These are phyloP conservation scores for Falco rusticolus DNA, from an alignment of 2,797 vertebrate genomes.

Conservation along the genomic window DNA sequence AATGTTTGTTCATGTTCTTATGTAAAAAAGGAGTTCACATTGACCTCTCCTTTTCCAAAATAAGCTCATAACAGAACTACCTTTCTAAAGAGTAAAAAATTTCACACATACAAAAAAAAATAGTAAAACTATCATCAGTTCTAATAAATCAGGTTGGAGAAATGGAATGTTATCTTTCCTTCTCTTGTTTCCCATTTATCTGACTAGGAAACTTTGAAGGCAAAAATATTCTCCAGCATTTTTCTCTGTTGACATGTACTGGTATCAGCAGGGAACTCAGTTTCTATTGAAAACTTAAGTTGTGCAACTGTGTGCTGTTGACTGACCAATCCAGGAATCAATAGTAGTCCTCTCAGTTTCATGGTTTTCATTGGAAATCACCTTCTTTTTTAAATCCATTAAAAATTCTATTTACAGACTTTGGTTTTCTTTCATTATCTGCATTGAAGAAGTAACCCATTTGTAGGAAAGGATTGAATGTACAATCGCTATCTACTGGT, in stretches of 20 bases:
- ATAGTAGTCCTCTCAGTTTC: not conserved
- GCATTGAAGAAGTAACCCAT: constrained; percentile 26
- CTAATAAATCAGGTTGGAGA: not conserved
- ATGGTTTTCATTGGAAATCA: constrained; percentile 15
- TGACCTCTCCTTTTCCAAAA: not conserved
- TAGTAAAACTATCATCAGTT: not conserved
- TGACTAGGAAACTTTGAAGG: not conserved
- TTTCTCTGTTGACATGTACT: not conserved
- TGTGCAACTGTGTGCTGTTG: not conserved
- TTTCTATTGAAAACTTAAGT: not conserved
- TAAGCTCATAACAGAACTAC: not conserved
- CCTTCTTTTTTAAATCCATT: constrained; percentile 37
- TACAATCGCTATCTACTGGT: constrained; percentile 31
- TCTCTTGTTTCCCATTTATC: not conserved
- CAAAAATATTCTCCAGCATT: not conserved
- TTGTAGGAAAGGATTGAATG: constrained; percentile 20
- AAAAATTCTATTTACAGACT: constrained; percentile 44
- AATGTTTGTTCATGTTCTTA: not conserved
- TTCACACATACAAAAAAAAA: not conserved
- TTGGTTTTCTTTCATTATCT: constrained; percentile 8
- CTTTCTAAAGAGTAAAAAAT: not conserved
- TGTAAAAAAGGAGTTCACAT: not conserved
- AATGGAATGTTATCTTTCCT: not conserved
- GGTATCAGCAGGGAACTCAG: not conserved
- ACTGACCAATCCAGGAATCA: not conserved